Evolutionary conservation across 1,140 invertebrate species (phyloP), one percentile per base, ranked within the genome.

Genomic region (Rhagoletis pomonella): DNA sequence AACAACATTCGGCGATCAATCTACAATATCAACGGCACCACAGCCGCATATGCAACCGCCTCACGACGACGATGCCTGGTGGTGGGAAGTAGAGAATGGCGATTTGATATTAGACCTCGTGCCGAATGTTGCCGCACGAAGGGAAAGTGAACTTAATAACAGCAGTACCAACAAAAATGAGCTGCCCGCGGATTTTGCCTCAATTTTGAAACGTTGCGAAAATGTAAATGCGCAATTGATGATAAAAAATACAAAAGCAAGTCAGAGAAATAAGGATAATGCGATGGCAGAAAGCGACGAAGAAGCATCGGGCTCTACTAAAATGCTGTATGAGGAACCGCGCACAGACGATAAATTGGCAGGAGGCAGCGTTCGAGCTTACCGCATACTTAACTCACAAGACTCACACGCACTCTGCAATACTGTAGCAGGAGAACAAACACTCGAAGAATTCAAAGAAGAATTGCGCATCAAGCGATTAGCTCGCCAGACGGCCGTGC

Each of bases 401-500:
- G 14, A 87, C 4, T 14, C 64, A 58, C 7, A 42, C 14, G 42
- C 60, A 14, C 42, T 10, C 14, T 17, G 14, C 39, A 39, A 87
- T 17, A 47, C 65, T 17, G 86, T 89, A 42, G 86, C 90, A 90
- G 88, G 85, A 55, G 89, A 90, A 29, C 89, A 89, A 88, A 89
- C 86, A 2, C 86, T 96, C 89, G 93, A 94, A 77, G 94, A 95
- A 87, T 96, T 96, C 88, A 94, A 93, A 87, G 94, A 94, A 89
- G 94, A 95, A 89, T 90, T 96, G 59, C 93, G 91, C 29, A 89
- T 93, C 9, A 95, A 95, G 90, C 93, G 95, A 62, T 93, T 95
- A 91, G 94, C 94, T 89, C 93, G 95, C 89, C 94, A 93, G 90
- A 93, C 94, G 88, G 94, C 95, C 73, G 93, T 96, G 9, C 93